Percentiles rank a stretch among this genome's conserved stretches.
Conservation (phyloP, 2,797 vertebrate species). For the Chaenodraco wilsoni region DNA sequence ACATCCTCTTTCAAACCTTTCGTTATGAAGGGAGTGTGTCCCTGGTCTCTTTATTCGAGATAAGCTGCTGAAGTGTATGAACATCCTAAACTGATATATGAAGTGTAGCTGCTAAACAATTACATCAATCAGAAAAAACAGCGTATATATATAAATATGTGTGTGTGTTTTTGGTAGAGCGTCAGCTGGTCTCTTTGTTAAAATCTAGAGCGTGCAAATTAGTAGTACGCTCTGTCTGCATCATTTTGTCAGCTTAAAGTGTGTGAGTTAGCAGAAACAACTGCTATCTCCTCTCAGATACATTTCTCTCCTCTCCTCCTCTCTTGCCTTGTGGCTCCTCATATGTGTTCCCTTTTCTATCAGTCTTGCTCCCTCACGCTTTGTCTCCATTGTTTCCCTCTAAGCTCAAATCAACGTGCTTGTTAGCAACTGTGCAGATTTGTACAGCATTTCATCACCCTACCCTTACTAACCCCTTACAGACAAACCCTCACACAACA, state of each 20-base stretch:
- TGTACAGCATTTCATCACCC: conserved; percentile 63
- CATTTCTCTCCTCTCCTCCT: not conserved
- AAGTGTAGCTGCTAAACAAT: conserved; percentile 22
- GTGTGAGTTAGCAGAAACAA: too few species aligned
- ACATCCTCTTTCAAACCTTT: conserved; percentile 31
- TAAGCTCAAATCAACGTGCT: conserved; percentile 64
- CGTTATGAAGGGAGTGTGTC: conserved; percentile 35
- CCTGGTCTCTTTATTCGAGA: conserved; percentile 21
- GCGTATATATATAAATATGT: not conserved
- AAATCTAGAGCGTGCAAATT: conserved; percentile 61
- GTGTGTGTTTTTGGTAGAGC: conserved; percentile 10
- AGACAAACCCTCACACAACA: not conserved
- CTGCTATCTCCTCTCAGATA: not conserved
- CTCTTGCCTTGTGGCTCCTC: conserved; percentile 2
- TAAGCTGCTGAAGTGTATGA: conserved; percentile 56
- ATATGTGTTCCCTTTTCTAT: conserved; percentile 18
- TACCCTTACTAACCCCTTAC: conserved; percentile 21
- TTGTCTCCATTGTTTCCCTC: conserved; percentile 27
- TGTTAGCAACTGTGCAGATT: conserved; percentile 63
- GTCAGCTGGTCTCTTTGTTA: conserved; percentile 55
- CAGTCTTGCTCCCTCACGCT: not conserved
- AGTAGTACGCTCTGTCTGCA: conserved; percentile 40
- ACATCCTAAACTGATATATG: conserved; percentile 29
- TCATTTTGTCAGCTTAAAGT: conserved; percentile 45
- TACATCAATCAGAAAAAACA: conserved; percentile 42